Evolutionary conservation across 1,140 invertebrate species (phyloP).

Genomic region (Acromyrmex heyeri): DNA sequence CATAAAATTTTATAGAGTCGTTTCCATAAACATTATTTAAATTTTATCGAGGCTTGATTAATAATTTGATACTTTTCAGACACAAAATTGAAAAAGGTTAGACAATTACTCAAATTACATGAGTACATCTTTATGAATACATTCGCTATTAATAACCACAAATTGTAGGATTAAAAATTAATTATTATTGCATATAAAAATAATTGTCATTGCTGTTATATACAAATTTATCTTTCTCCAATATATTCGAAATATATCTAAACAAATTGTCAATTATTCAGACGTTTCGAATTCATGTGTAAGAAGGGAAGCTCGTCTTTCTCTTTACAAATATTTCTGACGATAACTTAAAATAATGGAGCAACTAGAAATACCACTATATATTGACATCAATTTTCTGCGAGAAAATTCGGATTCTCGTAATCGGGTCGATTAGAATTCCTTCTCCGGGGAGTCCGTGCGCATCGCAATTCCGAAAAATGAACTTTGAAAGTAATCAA

Average conservation of each 20-base stretch:
- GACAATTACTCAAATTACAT: not conserved
- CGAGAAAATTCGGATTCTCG: not conserved
- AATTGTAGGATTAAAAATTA: not conserved
- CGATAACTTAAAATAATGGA: too few species aligned
- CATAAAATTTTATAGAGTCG: not conserved
- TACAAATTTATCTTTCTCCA: not conserved
- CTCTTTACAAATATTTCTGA: not conserved
- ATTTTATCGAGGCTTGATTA: not conserved
- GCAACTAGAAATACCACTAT: not conserved
- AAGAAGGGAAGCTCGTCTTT: too few species aligned
- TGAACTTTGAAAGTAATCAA: conserved; percentile 52
- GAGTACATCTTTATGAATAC: not conserved
- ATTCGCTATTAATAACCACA: not conserved
- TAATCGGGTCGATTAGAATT: conserved; percentile 48
- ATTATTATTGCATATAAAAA: not conserved
- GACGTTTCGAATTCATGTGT: too few species aligned
- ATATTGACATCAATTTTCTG: not conserved
- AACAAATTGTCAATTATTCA: too few species aligned
- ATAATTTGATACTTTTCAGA: not conserved
- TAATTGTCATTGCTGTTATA: not conserved
- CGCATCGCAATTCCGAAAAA: conserved; percentile 52
- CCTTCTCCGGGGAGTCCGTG: not conserved
- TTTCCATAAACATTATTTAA: not conserved
- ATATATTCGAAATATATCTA: too few species aligned
- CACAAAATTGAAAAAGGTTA: not conserved